Evolutionary conservation across 2,797 vertebrate species (phyloP).

Genomic region (Microtus agrestis): DNA sequence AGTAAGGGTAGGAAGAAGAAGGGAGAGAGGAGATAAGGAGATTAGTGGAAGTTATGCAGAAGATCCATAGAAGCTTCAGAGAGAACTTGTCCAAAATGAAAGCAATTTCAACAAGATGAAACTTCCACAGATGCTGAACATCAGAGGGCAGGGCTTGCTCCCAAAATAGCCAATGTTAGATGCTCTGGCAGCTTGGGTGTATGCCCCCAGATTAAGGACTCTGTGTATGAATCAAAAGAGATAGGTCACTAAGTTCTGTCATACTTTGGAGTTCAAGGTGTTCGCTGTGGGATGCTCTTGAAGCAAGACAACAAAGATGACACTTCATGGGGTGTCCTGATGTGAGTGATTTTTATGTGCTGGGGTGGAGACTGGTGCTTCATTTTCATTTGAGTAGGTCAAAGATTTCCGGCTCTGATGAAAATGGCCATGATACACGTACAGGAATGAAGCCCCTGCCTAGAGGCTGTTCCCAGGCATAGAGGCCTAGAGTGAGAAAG

Average conservation of each 20-base stretch:
- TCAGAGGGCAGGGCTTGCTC: not conserved
- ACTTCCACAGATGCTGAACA: not conserved
- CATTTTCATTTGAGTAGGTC: constrained; percentile 47
- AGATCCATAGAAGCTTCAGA: constrained; percentile 25
- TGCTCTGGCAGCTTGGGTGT: not conserved
- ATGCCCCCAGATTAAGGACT: not conserved
- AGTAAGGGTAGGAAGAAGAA: not conserved
- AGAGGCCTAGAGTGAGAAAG: not conserved
- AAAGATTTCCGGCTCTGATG: not conserved
- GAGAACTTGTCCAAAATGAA: constrained; percentile 10
- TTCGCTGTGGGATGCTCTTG: not conserved
- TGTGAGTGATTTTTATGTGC: constrained; percentile 22
- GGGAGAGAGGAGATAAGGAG: not conserved
- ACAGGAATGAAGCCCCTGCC: not conserved
- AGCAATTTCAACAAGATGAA: not conserved
- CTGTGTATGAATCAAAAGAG: constrained; percentile 50
- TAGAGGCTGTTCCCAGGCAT: not conserved
- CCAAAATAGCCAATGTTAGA: not conserved
- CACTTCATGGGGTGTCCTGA: not conserved
- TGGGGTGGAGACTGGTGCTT: not conserved
- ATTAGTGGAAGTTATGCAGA: not conserved
- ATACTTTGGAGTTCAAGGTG: not conserved
- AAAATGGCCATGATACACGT: not conserved
- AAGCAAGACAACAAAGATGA: constrained; percentile 15
- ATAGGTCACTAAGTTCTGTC: constrained; percentile 35